These are phyloP conservation scores for Cetoscarus ocellatus DNA, from an alignment of 2,797 vertebrate genomes.

Conservation along the genomic window DNA sequence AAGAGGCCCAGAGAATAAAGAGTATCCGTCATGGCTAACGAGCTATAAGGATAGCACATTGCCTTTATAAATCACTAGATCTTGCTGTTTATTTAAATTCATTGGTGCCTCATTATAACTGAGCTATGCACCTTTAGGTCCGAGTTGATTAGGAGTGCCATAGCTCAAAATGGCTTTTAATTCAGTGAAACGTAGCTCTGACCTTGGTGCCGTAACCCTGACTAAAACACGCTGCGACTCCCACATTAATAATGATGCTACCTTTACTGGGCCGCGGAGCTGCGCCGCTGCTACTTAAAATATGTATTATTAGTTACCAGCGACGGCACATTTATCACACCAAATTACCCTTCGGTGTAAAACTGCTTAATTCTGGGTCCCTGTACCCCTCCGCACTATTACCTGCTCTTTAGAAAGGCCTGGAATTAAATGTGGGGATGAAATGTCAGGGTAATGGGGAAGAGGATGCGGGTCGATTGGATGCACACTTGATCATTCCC, in stretches of 20 bases:
- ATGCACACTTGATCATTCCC: constrained; percentile 89
- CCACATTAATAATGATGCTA: constrained; percentile 99
- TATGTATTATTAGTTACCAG: constrained; percentile 99
- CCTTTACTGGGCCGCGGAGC: constrained; percentile 90
- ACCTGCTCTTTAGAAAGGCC: constrained; percentile 98
- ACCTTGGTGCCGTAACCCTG: constrained; percentile 99
- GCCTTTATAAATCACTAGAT: constrained; percentile 98
- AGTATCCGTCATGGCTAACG: constrained; percentile 98
- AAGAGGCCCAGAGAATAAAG: constrained; percentile 93
- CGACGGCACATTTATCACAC: constrained; percentile 97
- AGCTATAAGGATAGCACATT: constrained; percentile 97
- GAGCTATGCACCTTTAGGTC: constrained; percentile 99
- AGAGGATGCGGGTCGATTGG: constrained; percentile 88
- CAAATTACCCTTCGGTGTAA: constrained; percentile 99
- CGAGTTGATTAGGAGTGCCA: constrained; percentile 98
- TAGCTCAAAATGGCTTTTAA: constrained; percentile 99
- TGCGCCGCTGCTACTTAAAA: constrained; percentile 91
- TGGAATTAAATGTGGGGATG: constrained; percentile 95
- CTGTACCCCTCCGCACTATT: constrained; percentile 97
- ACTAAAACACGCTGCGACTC: constrained; percentile 95
- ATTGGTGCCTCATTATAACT: constrained; percentile 99
- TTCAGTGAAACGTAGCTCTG: constrained; percentile 97
- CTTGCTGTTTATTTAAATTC: constrained; percentile 99
- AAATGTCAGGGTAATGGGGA: constrained; percentile 93
- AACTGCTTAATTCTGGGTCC: constrained; percentile 98